Conservation (phyloP, 2,113 vertebrate genomes). For the Chlorodrepanis virens region DNA sequence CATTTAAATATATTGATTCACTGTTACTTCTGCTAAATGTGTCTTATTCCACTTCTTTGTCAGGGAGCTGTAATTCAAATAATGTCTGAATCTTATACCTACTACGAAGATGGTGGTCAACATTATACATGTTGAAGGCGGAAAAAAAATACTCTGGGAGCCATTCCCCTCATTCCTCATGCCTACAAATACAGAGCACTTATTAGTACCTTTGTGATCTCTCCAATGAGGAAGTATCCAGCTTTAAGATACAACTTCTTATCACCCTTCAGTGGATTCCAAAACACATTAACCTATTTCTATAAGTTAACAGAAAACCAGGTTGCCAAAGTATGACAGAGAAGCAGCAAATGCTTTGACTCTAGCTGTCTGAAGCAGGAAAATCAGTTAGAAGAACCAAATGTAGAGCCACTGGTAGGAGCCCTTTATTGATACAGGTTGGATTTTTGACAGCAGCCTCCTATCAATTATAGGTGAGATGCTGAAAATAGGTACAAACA, state of each 20-base stretch:
- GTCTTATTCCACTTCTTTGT: background rate
- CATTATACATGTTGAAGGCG: background rate
- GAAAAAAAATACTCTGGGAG: background rate
- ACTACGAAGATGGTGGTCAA: background rate
- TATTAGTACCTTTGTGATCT: background rate
- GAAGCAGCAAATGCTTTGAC: background rate
- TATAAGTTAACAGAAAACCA: background rate
- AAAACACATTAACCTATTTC: background rate
- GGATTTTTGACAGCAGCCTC: background rate
- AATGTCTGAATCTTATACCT: background rate
- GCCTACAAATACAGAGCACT: background rate
- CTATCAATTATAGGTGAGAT: background rate
- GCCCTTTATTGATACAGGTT: background rate
- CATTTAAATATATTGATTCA: background rate
- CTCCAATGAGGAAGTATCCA: background rate
- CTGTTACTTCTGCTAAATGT: background rate
- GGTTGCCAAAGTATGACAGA: background rate
- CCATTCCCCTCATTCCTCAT: background rate
- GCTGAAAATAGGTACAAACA: background rate
- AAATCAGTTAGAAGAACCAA: background rate
- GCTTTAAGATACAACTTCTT: background rate
- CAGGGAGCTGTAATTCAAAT: background rate
- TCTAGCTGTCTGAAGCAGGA: background rate
- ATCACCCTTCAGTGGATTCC: background rate
- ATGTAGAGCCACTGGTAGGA: background rate